A percentile compares a stretch with the other conserved stretches of the same genome.
Conservation (phyloP, 2,888 invertebrate genomes). For the Papilio demoleus region DNA sequence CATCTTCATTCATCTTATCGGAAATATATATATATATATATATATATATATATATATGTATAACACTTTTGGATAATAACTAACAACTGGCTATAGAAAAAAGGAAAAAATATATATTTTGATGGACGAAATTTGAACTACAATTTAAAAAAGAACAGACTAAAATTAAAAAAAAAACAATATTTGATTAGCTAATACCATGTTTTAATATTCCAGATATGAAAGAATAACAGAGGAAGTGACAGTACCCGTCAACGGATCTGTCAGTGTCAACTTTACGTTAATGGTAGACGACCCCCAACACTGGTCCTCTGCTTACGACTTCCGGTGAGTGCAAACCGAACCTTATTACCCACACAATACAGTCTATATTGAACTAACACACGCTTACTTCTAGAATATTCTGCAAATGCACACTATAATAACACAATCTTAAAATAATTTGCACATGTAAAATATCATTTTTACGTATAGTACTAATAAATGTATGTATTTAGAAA, state of each 20-base stretch:
- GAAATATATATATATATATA: too few species aligned
- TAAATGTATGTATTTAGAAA: neutral
- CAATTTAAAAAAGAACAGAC: too few species aligned
- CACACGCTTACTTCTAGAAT: conserved; percentile 17
- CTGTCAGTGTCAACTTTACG: conserved; percentile 88
- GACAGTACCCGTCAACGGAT: conserved; percentile 82
- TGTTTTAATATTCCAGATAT: conserved; percentile 69
- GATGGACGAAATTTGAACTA: too few species aligned
- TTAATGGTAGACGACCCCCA: conserved; percentile 91
- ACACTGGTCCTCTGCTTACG: conserved; percentile 93
- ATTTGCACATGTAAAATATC: neutral
- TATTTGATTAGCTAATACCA: neutral
- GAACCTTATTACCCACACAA: neutral
- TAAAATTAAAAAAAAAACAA: neutral
- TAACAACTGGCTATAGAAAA: too few species aligned
- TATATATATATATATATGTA: too few species aligned
- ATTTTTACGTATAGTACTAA: neutral
- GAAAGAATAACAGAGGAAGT: conserved; percentile 86
- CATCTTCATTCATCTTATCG: too few species aligned
- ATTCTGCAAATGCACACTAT: conserved; percentile 1
- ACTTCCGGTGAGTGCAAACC: conserved; percentile 85
- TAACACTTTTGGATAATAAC: too few species aligned
- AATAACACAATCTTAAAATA: neutral
- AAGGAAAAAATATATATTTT: too few species aligned
- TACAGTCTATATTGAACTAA: conserved; percentile 23